Evolutionary conservation across 2,888 invertebrate genomes (phyloP).

Genomic region (Drosophila pegasa): DNA sequence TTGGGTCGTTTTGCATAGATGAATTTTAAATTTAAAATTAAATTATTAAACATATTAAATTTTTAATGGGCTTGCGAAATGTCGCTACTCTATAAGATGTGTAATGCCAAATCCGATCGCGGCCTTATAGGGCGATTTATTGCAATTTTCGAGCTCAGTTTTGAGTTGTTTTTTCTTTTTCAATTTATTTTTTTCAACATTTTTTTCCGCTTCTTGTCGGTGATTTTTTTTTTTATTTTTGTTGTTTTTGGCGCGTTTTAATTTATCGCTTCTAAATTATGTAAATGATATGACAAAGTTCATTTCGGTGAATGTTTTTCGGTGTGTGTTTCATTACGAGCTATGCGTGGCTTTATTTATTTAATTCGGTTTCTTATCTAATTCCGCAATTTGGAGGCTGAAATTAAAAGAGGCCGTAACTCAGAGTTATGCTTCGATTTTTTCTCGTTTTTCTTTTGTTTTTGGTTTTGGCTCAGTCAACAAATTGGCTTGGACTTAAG

Average conservation of each 20-base stretch:
- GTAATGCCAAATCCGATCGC: background rate
- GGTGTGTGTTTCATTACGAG: slow-evolving; percentile 29
- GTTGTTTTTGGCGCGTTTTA: slow-evolving; percentile 63
- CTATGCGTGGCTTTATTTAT: slow-evolving; percentile 39
- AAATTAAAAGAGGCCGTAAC: slow-evolving; percentile 47
- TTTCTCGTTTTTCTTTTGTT: slow-evolving; percentile 5
- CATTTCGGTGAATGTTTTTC: slow-evolving; percentile 72
- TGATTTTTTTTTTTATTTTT: slow-evolving; percentile 33
- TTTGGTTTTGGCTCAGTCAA: slow-evolving; percentile 6
- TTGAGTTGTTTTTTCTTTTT: background rate
- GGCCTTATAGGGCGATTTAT: slow-evolving; percentile 38
- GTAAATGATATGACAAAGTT: slow-evolving; percentile 71
- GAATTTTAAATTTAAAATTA: slow-evolving; percentile 9
- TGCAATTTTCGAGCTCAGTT: slow-evolving; percentile 39
- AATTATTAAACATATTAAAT: background rate
- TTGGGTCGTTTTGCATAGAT: slow-evolving; percentile 2
- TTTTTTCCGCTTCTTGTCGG: slow-evolving; percentile 15
- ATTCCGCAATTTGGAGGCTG: slow-evolving; percentile 45
- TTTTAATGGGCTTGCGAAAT: background rate
- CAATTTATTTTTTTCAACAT: no score
- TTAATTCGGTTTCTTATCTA: slow-evolving; percentile 35
- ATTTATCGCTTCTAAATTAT: slow-evolving; percentile 77
- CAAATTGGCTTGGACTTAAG: slow-evolving; percentile 58
- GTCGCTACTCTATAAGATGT: background rate
- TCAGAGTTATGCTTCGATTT: slow-evolving; percentile 40